Conservation (phyloP, 1,140 invertebrate genomes). For the Dreissena rostriformis region DNA sequence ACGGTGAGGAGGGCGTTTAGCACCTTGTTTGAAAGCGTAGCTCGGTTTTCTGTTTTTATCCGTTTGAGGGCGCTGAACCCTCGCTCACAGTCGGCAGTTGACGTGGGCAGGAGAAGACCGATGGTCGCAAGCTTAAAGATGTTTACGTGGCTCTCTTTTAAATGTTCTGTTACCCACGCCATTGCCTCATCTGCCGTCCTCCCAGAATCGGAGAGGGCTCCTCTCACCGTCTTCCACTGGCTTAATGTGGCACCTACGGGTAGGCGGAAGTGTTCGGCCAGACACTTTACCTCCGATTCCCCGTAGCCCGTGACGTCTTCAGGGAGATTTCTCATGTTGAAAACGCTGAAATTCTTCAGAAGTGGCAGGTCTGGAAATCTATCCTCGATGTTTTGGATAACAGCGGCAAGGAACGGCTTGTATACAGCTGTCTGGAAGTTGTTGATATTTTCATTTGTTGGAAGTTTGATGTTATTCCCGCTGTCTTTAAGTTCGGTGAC, state of each 20-base stretch:
- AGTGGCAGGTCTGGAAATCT: background rate
- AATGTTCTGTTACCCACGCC: background rate
- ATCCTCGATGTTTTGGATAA: background rate
- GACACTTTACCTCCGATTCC: background rate
- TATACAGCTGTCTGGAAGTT: too few species aligned
- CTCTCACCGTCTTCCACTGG: background rate
- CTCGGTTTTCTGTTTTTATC: background rate
- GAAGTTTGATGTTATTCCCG: too few species aligned
- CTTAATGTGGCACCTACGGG: background rate
- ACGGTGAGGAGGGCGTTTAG: background rate
- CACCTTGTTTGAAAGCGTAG: background rate
- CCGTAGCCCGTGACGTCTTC: background rate
- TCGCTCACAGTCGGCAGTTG: constrained; percentile 20
- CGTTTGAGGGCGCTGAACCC: background rate
- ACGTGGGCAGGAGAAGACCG: constrained; percentile 7
- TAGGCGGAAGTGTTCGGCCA: background rate
- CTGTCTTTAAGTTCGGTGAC: too few species aligned
- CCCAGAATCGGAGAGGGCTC: background rate
- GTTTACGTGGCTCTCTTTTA: background rate
- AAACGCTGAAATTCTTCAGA: background rate
- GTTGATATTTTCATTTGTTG: too few species aligned
- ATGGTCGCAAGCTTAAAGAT: constrained; percentile 5
- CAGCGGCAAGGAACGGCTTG: background rate
- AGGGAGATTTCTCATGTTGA: background rate
- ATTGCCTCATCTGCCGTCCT: background rate